A percentile compares a stretch with the other conserved stretches of the same genome.
Evolutionary conservation across 2,797 vertebrate species (phyloP).

Genomic region (Alectoris magna): DNA sequence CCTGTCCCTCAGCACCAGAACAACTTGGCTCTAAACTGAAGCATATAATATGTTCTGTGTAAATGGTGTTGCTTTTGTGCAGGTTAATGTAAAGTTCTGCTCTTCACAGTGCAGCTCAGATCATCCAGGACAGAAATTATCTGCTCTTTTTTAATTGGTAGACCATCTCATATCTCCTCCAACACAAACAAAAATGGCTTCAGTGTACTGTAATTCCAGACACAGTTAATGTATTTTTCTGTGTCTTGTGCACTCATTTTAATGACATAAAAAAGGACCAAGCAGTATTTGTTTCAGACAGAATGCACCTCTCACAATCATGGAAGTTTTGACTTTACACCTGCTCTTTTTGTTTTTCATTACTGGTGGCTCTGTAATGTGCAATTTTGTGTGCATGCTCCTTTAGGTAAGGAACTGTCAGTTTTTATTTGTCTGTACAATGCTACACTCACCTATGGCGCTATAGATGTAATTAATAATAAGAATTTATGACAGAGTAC

Average conservation of each 20-base stretch:
- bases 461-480: conserved; percentile 36
- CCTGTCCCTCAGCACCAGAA: neutral
- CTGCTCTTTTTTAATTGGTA: neutral
- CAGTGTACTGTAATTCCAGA: neutral
- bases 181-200: neutral
- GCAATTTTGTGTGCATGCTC: conserved; percentile 12
- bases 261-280: neutral
- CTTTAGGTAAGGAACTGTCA: conserved; percentile 18
- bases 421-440: neutral
- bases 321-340: neutral
- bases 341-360: conserved; percentile 24
- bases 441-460: neutral
- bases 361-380: neutral
- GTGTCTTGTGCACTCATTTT: neutral
- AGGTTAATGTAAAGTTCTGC: neutral
- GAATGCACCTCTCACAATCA: neutral
- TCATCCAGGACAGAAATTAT: neutral
- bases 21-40: neutral
- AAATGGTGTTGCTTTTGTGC: neutral
- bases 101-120: neutral
- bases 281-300: neutral
- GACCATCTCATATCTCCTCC: neutral
- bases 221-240: neutral
- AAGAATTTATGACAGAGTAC: conserved; percentile 39
- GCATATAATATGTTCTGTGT: neutral